These are phyloP conservation scores for Notoglanidium macrostoma DNA, from an alignment of 2,797 vertebrate genomes.

Conservation along the genomic window DNA sequence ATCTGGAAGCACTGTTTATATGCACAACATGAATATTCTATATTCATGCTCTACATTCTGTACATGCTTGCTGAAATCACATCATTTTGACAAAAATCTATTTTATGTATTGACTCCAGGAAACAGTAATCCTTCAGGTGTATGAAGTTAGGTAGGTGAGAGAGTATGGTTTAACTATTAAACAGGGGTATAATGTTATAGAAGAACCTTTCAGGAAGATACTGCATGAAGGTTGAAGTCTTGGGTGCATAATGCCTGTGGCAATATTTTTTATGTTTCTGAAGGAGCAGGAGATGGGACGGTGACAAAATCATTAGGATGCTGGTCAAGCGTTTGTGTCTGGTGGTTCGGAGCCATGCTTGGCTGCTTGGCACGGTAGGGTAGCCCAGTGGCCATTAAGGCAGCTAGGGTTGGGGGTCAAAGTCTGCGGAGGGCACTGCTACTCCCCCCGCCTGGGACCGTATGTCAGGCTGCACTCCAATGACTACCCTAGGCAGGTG, in stretches of 20 bases:
- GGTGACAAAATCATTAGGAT: conserved; percentile 55
- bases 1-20: background rate
- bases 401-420: conserved; percentile 58
- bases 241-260: conserved; percentile 1
- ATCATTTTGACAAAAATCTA: conserved; percentile 23
- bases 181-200: conserved; percentile 3
- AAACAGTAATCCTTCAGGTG: conserved; percentile 16
- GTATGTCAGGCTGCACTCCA: conserved; percentile 50
- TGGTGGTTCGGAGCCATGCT: conserved; percentile 56
- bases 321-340: conserved; percentile 52
- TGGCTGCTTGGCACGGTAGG: conserved; percentile 56
- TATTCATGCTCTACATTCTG: background rate
- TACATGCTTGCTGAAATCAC: conserved; percentile 27
- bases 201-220: conserved; percentile 9
- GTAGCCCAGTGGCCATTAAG: conserved; percentile 60
- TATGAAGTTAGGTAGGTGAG: background rate
- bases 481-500: conserved; percentile 58
- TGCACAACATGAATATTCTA: background rate
- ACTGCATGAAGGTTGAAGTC: background rate
- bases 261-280: conserved; percentile 31
- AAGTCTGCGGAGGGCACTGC: conserved; percentile 50
- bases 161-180: conserved; percentile 2
- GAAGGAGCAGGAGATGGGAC: conserved; percentile 35
- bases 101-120: conserved; percentile 8
- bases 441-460: conserved; percentile 48